Percentiles rank a stretch among this genome's conserved stretches.
Conservation (phyloP, 2,113 vertebrate genomes). For the Gymnorhina tibicen region DNA sequence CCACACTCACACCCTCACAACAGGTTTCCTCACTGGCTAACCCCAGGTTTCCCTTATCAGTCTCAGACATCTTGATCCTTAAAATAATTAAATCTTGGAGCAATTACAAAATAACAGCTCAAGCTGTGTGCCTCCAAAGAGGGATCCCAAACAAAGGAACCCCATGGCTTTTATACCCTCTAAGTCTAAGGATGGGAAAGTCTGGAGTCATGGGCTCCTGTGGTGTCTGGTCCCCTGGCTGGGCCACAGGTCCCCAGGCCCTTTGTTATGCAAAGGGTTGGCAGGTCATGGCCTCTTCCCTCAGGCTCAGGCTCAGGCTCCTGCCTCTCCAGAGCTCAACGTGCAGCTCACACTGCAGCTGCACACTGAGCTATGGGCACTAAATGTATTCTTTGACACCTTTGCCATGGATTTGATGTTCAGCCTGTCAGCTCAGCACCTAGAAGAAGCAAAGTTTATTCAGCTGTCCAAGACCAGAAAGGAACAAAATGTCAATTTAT, state of each 20-base stretch:
- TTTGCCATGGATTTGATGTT: background rate
- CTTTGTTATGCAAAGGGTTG: background rate
- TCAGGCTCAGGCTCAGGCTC: background rate
- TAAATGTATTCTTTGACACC: background rate
- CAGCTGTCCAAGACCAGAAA: background rate
- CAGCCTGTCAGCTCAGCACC: background rate
- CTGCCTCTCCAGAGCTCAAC: background rate
- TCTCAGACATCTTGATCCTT: background rate
- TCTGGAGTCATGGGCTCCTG: rapidly evolving
- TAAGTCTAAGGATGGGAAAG: background rate
- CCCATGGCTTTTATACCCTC: background rate
- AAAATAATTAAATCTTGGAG: background rate
- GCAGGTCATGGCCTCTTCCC: too few relatives aligned
- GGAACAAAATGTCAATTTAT: background rate
- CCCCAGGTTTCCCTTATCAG: background rate
- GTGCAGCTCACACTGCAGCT: background rate
- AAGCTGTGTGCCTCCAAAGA: background rate
- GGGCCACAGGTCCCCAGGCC: background rate
- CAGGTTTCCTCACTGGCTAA: background rate
- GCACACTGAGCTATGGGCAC: background rate
- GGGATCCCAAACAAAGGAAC: background rate
- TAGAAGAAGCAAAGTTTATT: background rate
- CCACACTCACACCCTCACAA: background rate
- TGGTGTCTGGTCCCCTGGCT: background rate
- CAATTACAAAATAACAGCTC: background rate